Base-by-base conservation (phyloP, 2,888 invertebrate species). In the Nymphalis polychloros region DNA sequence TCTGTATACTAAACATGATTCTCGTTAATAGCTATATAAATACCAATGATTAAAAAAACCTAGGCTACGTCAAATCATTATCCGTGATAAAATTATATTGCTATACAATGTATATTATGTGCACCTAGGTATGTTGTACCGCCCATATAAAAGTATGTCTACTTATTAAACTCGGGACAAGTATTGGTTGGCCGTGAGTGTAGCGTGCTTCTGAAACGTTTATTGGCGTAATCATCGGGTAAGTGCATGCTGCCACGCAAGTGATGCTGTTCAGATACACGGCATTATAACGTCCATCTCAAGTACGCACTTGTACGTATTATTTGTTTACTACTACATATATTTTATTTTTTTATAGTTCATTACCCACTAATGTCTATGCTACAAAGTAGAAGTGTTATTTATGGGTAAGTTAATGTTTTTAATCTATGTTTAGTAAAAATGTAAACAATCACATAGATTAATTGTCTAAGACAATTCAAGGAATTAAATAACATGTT, bases 141-240 rank as follows among this genome's bases (percentile, higher is more conserved):
- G 35, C 19, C 3, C 46, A 17, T 53, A 53, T 17, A 50, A 62
- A 67, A 57, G 62, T 47, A 47, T 27, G 48, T 48, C 19, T 50
- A 19, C 7, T 19, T 50, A 10, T 19, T 19, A 50, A 50, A 20
- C 8, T 8, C 3, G 19, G 19, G 17, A 35, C 27, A 62, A 31
- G 1, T 62, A 31, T 23, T 10, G 19, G 13, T 57, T 47, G 50
- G 49, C 35, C n/a, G 41, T 48, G 66, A 61, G 47, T 61, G 64
- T 64, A 52, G 59, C 62, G 64, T 70, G 66, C 59, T 69, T 63
- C 68, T 68, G 71, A 72, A 68, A 68, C 67, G 60, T 74, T 71
- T 67, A 72, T 73, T 74, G 69, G 69, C 64, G 67, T 71, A 71
- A 74, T 72, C 64, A 72, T 69, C 59, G 53, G 55, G 61, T 64